Evolutionary conservation across 2,797 vertebrate genomes (phyloP).

Genomic region (Diplodus sargus): DNA sequence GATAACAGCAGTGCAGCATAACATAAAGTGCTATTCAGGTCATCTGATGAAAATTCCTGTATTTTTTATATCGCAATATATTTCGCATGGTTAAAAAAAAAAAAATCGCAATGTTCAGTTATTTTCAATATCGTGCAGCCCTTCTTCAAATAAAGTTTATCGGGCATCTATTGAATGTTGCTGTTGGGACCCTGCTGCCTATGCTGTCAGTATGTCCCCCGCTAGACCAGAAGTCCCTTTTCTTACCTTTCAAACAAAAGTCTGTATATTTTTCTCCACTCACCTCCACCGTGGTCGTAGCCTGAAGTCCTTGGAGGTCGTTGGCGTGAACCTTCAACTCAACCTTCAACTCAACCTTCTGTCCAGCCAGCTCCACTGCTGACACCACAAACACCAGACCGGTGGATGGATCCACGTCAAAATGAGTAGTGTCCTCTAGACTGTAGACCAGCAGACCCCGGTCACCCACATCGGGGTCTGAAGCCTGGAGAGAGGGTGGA

Average conservation of each 20-base stretch:
- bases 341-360: slow-evolving; percentile 49
- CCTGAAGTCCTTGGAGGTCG: slow-evolving; percentile 73
- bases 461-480: slow-evolving; percentile 79
- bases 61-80: too few relatives aligned
- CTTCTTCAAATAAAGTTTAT: too few relatives aligned
- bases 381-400: slow-evolving; percentile 84
- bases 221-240: too few relatives aligned
- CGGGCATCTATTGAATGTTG: too few relatives aligned
- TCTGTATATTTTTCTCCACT: slow-evolving; percentile 30
- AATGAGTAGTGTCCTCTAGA: slow-evolving; percentile 51
- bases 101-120: too few relatives aligned
- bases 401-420: slow-evolving; percentile 79
- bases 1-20: too few relatives aligned
- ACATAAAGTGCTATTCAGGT: too few relatives aligned
- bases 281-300: slow-evolving; percentile 73
- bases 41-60: too few relatives aligned
- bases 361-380: slow-evolving; percentile 54
- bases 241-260: not conserved
- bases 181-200: too few relatives aligned
- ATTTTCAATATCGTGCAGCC: too few relatives aligned
- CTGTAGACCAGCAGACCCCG: slow-evolving; percentile 79
- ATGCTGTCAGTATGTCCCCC: too few relatives aligned
- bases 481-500: slow-evolving; percentile 73
- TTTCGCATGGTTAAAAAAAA: too few relatives aligned
- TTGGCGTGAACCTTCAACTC: slow-evolving; percentile 73